phyloP scores from a whole-genome alignment of 2,113 vertebrate species.

The Xiphophorus hellerii region DNA sequence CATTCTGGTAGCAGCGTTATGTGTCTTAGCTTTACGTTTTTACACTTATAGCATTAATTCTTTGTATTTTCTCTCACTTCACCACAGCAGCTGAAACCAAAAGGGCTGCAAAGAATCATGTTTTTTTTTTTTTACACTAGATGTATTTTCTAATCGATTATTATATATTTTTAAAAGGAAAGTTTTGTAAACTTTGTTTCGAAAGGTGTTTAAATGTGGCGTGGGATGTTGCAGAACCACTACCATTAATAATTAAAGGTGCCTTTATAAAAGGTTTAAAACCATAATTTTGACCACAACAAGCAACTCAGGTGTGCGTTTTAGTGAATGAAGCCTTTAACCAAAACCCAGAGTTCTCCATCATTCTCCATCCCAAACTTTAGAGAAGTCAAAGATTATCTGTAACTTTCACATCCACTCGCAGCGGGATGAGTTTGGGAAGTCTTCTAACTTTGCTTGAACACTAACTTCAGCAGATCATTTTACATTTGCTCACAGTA shows the following conservation, averaged over 20 bases:
- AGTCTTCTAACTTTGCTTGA: conserved; percentile 60
- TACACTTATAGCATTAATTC: conserved; percentile 46
- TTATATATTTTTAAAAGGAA: conserved; percentile 11
- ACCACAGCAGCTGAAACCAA: conserved; percentile 28
- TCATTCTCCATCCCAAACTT: conserved; percentile 1
- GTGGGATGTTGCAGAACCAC: conserved; percentile 5
- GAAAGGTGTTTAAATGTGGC: not conserved
- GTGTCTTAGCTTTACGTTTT: conserved; percentile 12
- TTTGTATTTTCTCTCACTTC: conserved; percentile 9
- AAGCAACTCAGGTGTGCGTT: conserved; percentile 33
- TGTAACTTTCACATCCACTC: conserved; percentile 11
- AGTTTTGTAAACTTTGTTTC: conserved; percentile 7
- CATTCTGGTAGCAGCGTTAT: not conserved
- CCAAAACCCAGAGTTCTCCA: not conserved
- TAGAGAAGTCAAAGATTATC: not conserved
- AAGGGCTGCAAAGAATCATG: conserved; percentile 6
- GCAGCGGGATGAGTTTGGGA: conserved; percentile 13
- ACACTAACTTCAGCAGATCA: conserved; percentile 64
- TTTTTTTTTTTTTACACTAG: conserved; percentile 31
- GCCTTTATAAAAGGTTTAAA: conserved; percentile 21
- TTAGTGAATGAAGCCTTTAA: not conserved
- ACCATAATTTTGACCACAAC: conserved; percentile 5
- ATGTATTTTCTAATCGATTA: conserved; percentile 8
- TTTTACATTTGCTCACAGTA: conserved; percentile 22
- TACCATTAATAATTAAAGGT: conserved; percentile 3